Evolutionary conservation across 2,797 vertebrate genomes (phyloP).

Genomic region (Oreochromis mossambicus): DNA sequence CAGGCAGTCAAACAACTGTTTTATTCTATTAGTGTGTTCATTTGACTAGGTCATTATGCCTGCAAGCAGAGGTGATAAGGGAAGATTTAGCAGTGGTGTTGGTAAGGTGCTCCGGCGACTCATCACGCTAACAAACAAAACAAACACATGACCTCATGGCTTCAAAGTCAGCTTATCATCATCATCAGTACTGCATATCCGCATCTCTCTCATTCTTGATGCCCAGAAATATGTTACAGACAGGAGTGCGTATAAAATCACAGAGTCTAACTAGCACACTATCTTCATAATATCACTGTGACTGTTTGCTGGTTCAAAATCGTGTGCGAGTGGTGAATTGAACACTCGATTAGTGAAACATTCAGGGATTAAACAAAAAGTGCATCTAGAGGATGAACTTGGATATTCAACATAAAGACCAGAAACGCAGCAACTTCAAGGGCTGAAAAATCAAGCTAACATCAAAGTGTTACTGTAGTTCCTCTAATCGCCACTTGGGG

Average conservation of each 20-base stretch:
- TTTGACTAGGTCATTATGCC: conserved; percentile 16
- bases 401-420: background rate
- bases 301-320: background rate
- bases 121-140: background rate
- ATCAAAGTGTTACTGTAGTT: background rate
- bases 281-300: background rate
- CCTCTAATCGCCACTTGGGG: background rate
- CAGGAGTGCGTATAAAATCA: background rate
- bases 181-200: background rate
- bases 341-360: rapidly evolving
- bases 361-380: background rate
- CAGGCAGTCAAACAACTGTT: conserved; percentile 57
- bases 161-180: background rate
- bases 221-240: background rate
- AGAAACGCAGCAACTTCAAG: background rate
- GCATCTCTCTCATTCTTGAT: background rate
- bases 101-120: background rate
- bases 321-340: background rate
- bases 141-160: background rate
- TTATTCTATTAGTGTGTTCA: conserved; percentile 51
- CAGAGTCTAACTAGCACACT: background rate
- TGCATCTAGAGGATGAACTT: background rate
- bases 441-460: rapidly evolving
- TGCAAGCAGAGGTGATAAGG: conserved; percentile 39
- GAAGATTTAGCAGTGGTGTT: background rate